Conservation (phyloP, 2,888 invertebrate genomes). For the Beris morrisii region DNA sequence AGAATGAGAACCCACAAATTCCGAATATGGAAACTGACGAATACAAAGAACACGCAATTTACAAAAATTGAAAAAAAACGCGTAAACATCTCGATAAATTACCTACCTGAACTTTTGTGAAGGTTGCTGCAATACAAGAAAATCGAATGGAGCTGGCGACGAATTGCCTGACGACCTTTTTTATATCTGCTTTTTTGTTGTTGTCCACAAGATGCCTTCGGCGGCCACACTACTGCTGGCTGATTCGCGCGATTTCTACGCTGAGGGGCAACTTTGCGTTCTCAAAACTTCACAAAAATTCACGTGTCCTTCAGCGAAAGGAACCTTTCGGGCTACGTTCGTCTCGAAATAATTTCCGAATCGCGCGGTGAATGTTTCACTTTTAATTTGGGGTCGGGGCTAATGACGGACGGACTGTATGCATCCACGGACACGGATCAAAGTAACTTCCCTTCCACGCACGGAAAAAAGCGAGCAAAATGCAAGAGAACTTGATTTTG, state of each 20-base stretch:
- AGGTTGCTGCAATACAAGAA: neutral
- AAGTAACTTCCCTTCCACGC: slow-evolving; percentile 2
- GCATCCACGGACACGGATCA: neutral
- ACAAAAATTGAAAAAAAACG: neutral
- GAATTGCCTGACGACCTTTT: neutral
- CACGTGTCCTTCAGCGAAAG: no score
- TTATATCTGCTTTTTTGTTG: neutral
- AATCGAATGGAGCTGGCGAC: slow-evolving; percentile 23
- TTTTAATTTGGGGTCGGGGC: no score
- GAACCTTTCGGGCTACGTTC: no score
- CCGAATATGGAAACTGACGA: no score
- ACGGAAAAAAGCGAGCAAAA: slow-evolving; percentile 26
- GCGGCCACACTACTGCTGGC: slow-evolving; percentile 10
- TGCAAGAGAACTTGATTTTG: slow-evolving; percentile 29
- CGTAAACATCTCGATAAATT: neutral
- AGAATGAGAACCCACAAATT: no score
- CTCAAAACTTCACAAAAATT: neutral
- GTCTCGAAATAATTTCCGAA: no score
- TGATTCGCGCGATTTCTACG: slow-evolving; percentile 16
- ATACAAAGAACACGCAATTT: no score
- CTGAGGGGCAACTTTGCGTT: neutral
- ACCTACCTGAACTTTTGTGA: slow-evolving; percentile 14
- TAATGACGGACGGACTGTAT: no score
- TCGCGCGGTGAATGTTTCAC: no score
- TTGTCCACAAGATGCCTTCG: slow-evolving; percentile 11